Evolutionary conservation across 2,888 invertebrate species (phyloP).

Genomic region (Atrina japonica): DNA sequence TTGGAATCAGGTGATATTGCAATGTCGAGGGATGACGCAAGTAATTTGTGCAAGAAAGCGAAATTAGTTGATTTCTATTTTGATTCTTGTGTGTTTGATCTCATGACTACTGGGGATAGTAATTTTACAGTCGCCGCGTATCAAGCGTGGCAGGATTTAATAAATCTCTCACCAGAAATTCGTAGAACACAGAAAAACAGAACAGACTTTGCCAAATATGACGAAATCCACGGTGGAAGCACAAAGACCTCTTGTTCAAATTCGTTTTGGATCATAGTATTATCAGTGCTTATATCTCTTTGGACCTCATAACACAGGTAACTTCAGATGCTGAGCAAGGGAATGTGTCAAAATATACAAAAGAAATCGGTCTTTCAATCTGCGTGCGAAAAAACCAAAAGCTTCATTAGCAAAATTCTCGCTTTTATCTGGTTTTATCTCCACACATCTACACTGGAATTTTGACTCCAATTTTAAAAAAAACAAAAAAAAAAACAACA

Average conservation of each 20-base stretch:
- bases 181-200: conserved; percentile 63
- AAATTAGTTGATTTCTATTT: conserved; percentile 83
- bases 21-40: conserved; percentile 74
- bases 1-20: conserved; percentile 47
- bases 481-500: too few species aligned
- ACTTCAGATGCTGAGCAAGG: conserved; percentile 10
- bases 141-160: conserved; percentile 80
- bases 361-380: too few species aligned
- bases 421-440: too few species aligned
- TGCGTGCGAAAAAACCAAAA: too few species aligned
- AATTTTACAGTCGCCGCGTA: conserved; percentile 81
- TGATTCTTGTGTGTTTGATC: conserved; percentile 84
- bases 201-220: conserved; percentile 62
- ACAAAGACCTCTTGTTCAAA: conserved; percentile 40
- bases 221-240: conserved; percentile 46
- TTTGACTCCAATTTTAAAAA: too few species aligned
- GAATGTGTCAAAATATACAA: neutral
- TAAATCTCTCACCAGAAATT: conserved; percentile 82
- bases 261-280: conserved; percentile 45
- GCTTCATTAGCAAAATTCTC: too few species aligned
- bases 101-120: conserved; percentile 83
- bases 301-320: conserved; percentile 30
- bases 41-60: conserved; percentile 78
- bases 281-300: conserved; percentile 43
- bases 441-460: too few species aligned